Evolutionary conservation across 1,140 invertebrate genomes (phyloP), one percentile per base, ranked within the genome.

Genomic region (Drosophila pectinifera): DNA sequence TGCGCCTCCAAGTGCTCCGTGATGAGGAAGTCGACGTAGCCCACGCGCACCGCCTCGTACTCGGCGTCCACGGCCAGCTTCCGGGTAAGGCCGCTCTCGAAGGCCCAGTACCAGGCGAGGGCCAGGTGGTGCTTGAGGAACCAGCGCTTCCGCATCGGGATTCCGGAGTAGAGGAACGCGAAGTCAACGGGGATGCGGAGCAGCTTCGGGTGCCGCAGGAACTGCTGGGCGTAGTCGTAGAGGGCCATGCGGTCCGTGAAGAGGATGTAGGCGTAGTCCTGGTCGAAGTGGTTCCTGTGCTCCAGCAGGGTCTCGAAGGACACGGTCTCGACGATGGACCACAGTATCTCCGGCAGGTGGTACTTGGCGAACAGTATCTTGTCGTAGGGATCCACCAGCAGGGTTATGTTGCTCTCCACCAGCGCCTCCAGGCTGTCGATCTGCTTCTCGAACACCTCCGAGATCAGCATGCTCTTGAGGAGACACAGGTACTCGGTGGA

Each of bases 191-290:
- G 84, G 7, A 88, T 89, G 34, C 63, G 53, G 0, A 85, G 56
- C 3, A 88, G n/a, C 10, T 69, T 80, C 0, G 80, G 70, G 42
- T 88, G 67, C 31, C 34, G 42, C 28, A 88, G n/a, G 49, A 73
- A 89, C 28, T 80, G 69, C 56, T 88, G 83, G 0, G 79, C 83
- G 43, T 76, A 80, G 5, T 73, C 67, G 7, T 63, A 79, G 3
- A 88, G 26, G 0, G 74, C 79, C 80, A 73, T 88, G 43, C 83
- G 83, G 67, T 88, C 83, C n/a, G 53, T 51, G 55, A 88, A 88
- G 1, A 88, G 56, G 5, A 88, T 73, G 28, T 88, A 88, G 41
- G 83, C 83, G 31, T 88, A 88, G 1, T 58, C 20, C 38, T 59
- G 65, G 18, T 89, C 72, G 2, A 83, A 80, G 14, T 18, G 42